Conservation (phyloP, 2,113 vertebrate species). For the Sturnira hondurensis region DNA sequence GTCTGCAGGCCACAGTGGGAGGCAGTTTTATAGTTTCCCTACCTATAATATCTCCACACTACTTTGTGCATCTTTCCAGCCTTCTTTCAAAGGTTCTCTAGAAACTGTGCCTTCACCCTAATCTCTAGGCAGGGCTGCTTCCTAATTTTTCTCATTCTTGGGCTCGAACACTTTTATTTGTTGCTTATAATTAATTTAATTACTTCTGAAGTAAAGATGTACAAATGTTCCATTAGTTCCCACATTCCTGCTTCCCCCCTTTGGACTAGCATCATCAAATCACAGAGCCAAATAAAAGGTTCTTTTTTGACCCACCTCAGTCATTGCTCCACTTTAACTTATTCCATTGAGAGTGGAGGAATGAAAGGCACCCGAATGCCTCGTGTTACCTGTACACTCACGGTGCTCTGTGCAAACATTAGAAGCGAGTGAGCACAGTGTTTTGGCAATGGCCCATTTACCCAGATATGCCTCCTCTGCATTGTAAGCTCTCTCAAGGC, state of each 20-base stretch:
- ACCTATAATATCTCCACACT: not conserved
- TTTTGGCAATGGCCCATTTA: not conserved
- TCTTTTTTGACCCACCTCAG: not conserved
- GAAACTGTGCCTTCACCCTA: not conserved
- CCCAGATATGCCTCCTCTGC: accelerated
- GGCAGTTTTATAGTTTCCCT: not conserved
- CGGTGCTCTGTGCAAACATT: accelerated
- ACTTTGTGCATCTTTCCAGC: not conserved
- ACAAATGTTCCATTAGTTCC: not conserved
- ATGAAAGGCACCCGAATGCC: too few relatives aligned
- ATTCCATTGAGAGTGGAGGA: not conserved
- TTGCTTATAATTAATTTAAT: not conserved
- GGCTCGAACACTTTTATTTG: not conserved
- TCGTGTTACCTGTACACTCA: accelerated
- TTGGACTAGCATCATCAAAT: not conserved
- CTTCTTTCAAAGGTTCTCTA: not conserved
- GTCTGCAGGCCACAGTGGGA: not conserved
- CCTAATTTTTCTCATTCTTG: not conserved
- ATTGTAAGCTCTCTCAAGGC: not conserved
- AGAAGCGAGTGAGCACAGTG: too few relatives aligned
- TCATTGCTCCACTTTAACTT: not conserved
- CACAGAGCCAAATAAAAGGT: not conserved
- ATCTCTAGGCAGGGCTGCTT: not conserved
- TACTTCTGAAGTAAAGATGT: not conserved
- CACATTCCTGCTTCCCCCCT: not conserved